These are phyloP conservation scores for Apistogramma diplotaenia DNA, from an alignment of 2,113 vertebrate species.

Conservation along the genomic window DNA sequence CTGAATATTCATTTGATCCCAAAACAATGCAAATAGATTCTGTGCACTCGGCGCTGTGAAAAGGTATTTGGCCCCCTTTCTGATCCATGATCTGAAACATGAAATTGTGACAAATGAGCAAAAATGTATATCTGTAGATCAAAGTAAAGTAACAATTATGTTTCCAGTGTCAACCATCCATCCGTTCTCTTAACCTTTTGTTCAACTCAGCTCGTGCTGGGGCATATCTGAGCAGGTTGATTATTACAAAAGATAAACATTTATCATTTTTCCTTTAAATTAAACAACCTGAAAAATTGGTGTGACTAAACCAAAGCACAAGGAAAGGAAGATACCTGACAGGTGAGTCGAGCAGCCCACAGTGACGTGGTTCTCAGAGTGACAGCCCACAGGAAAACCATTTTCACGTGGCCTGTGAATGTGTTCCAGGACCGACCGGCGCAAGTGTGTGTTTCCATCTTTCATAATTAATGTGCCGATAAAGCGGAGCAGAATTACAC, in stretches of 20 bases:
- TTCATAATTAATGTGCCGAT: background rate
- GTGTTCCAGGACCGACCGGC: background rate
- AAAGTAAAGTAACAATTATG: no score
- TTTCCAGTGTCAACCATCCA: no score
- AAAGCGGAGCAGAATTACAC: background rate
- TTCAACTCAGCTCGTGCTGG: background rate
- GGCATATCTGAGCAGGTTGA: background rate
- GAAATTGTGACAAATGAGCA: no score
- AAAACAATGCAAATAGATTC: constrained; percentile 30
- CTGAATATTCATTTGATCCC: constrained; percentile 8
- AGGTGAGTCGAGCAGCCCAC: background rate
- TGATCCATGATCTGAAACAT: background rate
- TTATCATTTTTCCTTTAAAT: background rate
- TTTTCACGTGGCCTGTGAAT: background rate
- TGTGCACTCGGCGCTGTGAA: background rate
- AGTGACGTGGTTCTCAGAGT: no score
- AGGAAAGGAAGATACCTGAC: background rate
- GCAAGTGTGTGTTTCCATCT: background rate
- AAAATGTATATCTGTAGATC: no score
- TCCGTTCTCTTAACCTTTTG: background rate
- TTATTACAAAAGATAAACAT: background rate
- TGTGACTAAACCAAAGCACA: background rate
- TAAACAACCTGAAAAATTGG: background rate
- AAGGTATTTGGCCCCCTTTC: background rate
- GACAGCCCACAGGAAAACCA: background rate